Conservation (phyloP, 2,797 vertebrate genomes). For the Nothura maculosa region DNA sequence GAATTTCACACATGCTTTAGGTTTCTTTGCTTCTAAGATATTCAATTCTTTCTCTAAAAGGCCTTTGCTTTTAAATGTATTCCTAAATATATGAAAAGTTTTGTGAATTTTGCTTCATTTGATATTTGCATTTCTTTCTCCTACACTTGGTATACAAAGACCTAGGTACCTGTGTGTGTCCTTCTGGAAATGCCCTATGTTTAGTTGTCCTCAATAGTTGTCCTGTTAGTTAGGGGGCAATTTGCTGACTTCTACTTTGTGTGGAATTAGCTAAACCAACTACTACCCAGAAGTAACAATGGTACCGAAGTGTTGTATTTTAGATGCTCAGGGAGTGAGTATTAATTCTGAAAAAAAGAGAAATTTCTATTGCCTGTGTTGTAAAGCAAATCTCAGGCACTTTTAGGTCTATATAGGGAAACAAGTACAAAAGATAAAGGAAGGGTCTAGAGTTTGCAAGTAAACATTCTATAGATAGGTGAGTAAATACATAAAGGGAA, state of each 20-base stretch:
- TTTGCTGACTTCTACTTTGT: not conserved
- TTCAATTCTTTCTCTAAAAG: not conserved
- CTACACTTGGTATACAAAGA: fast-evolving
- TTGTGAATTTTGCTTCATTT: not conserved
- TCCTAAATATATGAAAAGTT: not conserved
- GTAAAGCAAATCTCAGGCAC: no score
- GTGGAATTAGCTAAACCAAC: not conserved
- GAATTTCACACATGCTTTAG: not conserved
- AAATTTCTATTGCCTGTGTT: no score
- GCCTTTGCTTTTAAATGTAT: not conserved
- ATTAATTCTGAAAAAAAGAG: not conserved
- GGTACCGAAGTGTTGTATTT: not conserved
- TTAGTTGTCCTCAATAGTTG: not conserved
- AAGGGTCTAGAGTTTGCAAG: not conserved
- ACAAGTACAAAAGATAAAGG: not conserved
- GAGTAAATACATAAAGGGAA: not conserved
- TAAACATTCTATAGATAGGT: not conserved
- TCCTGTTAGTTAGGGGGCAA: not conserved
- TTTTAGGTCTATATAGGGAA: not conserved
- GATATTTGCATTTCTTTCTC: not conserved
- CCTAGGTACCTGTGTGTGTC: not conserved
- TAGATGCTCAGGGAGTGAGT: not conserved
- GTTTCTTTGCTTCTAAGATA: not conserved
- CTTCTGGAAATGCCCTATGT: not conserved
- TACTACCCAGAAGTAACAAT: not conserved